A percentile compares a stretch with the other conserved stretches of the same genome.
These are phyloP conservation scores for Heliconius melpomene DNA, from an alignment of 1,140 invertebrate species.

Conservation along the genomic window DNA sequence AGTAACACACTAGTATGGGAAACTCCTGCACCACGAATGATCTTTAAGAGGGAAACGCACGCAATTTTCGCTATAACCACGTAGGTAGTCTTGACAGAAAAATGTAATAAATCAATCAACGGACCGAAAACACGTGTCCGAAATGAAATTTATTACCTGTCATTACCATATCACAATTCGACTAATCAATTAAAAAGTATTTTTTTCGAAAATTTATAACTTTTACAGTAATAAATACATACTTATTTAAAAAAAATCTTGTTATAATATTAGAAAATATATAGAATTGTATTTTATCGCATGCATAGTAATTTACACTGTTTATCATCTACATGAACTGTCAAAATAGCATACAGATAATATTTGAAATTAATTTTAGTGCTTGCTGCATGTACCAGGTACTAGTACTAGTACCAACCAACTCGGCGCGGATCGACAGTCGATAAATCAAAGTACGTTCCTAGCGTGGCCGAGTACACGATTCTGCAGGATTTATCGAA, in stretches of 20 bases:
- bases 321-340: slow-evolving; percentile 27
- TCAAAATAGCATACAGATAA: slow-evolving; percentile 36
- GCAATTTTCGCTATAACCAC: slow-evolving; percentile 22
- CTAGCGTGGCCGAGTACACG: slow-evolving; percentile 55
- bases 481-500: slow-evolving; percentile 73
- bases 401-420: too few species aligned
- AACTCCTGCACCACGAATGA: too few species aligned
- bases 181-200: slow-evolving; percentile 59
- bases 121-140: slow-evolving; percentile 46
- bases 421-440: slow-evolving; percentile 54
- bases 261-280: too few species aligned
- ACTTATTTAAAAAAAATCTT: background rate
- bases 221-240: background rate
- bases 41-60: slow-evolving; percentile 20
- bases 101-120: slow-evolving; percentile 57
- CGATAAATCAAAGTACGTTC: slow-evolving; percentile 66
- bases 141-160: slow-evolving; percentile 66
- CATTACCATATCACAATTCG: slow-evolving; percentile 52
- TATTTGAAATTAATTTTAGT: slow-evolving; percentile 38
- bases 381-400: slow-evolving; percentile 36
- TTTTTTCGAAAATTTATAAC: slow-evolving; percentile 56
- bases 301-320: slow-evolving; percentile 34
- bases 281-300: slow-evolving; percentile 18
- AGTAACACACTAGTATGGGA: too few species aligned
- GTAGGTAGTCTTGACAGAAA: slow-evolving; percentile 36